Percentiles rank a stretch among this genome's conserved stretches.
Evolutionary conservation across 2,797 vertebrate genomes (phyloP).

Genomic region (Fundulus diaphanus): DNA sequence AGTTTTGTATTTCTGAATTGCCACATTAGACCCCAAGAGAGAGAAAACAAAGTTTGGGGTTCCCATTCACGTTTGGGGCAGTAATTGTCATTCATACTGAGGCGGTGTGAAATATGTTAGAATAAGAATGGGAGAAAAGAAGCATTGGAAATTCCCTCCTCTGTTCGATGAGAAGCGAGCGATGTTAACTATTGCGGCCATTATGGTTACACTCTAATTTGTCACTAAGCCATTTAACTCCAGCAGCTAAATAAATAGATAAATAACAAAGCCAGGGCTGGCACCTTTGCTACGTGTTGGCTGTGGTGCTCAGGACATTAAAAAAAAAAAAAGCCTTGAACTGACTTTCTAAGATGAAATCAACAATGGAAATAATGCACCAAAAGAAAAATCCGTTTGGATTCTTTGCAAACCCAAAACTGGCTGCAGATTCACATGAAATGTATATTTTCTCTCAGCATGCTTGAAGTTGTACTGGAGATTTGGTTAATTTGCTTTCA

Average conservation of each 20-base stretch:
- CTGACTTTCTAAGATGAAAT: slow-evolving; percentile 28
- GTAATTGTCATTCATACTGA: slow-evolving; percentile 69
- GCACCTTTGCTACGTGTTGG: slow-evolving; percentile 45
- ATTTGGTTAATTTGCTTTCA: neutral
- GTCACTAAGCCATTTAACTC: slow-evolving; percentile 76
- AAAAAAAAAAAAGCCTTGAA: slow-evolving; percentile 38
- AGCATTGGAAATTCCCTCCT: slow-evolving; percentile 58
- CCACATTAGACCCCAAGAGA: slow-evolving; percentile 48
- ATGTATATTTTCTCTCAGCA: too few species aligned
- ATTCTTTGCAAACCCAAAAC: neutral
- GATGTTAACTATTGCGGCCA: slow-evolving; percentile 73
- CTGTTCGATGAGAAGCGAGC: slow-evolving; percentile 62
- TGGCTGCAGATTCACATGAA: neutral
- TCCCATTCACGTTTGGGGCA: slow-evolving; percentile 55
- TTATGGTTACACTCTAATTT: slow-evolving; percentile 77
- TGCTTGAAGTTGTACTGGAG: neutral
- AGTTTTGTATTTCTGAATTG: slow-evolving; percentile 34
- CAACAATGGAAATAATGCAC: neutral
- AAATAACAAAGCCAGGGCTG: slow-evolving; percentile 51
- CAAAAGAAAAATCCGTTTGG: neutral
- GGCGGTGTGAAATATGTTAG: slow-evolving; percentile 66
- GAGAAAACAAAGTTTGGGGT: slow-evolving; percentile 65
- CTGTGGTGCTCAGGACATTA: slow-evolving; percentile 4
- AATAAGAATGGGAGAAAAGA: slow-evolving; percentile 72
- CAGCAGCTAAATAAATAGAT: slow-evolving; percentile 72